Conservation (phyloP, 2,113 vertebrate species). For the Muntiacus reevesi region DNA sequence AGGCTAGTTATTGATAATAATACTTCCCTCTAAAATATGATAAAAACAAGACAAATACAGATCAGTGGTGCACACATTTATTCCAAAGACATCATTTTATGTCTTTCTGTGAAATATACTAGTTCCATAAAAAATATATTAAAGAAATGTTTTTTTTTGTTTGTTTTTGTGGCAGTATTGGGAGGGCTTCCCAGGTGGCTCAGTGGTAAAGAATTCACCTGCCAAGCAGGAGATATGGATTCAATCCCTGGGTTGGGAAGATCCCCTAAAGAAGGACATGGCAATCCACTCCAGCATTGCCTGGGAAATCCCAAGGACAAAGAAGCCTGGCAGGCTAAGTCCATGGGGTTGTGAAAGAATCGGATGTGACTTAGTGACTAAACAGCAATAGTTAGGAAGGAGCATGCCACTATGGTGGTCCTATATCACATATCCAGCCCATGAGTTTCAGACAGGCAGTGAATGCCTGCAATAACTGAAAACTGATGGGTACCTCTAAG, state of each 20-base stretch:
- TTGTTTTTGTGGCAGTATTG: background rate
- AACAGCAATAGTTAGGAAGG: background rate
- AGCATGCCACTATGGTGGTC: no score
- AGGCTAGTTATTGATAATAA: background rate
- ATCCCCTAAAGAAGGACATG: background rate
- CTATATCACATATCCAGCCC: background rate
- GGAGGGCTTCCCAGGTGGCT: background rate
- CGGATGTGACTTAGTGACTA: background rate
- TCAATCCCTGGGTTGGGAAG: background rate
- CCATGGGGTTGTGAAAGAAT: background rate
- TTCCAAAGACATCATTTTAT: background rate
- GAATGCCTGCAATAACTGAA: background rate
- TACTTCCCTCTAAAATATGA: background rate
- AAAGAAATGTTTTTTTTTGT: background rate
- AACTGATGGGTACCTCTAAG: background rate
- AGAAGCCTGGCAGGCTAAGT: background rate
- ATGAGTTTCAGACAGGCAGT: background rate
- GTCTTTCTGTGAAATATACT: background rate
- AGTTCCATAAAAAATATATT: background rate
- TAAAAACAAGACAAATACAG: background rate
- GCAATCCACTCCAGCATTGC: background rate
- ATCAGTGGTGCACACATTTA: background rate
- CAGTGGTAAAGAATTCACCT: background rate
- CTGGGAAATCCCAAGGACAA: background rate
- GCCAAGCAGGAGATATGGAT: background rate